Conservation (phyloP, 1,140 invertebrate species). For the Brachionus angularis region DNA sequence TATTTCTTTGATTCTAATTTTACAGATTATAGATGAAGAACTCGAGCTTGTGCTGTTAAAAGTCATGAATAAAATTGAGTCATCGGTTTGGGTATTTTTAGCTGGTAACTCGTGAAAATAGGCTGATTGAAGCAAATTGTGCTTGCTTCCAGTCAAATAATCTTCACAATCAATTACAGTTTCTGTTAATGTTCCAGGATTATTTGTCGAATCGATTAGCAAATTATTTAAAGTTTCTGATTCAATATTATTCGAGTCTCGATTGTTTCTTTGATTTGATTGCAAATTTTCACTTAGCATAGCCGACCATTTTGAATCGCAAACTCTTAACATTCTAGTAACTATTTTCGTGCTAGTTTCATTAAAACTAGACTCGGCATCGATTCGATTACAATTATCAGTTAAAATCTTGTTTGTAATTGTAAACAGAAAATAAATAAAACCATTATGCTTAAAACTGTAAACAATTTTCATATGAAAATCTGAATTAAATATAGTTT, state of each 20-base stretch:
- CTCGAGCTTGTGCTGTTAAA: slow-evolving; percentile 33
- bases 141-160: background rate
- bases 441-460: slow-evolving; percentile 43
- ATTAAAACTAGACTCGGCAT: slow-evolving; percentile 1
- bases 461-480: slow-evolving; percentile 40
- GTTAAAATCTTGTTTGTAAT: slow-evolving; percentile 38
- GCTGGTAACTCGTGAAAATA: slow-evolving; percentile 1
- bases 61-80: slow-evolving; percentile 18
- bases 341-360: slow-evolving; percentile 13
- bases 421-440: slow-evolving; percentile 39
- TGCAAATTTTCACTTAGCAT: background rate
- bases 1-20: slow-evolving; percentile 24
- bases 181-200: slow-evolving; percentile 20
- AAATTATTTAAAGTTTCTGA: background rate
- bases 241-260: background rate
- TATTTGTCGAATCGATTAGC: background rate
- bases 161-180: slow-evolving; percentile 30
- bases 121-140: slow-evolving; percentile 23
- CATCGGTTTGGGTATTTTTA: background rate
- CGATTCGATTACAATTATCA: slow-evolving; percentile 29
- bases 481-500: slow-evolving; percentile 35
- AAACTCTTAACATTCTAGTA: slow-evolving; percentile 42
- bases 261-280: background rate
- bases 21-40: background rate
- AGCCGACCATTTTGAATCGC: slow-evolving; percentile 14